Base-by-base conservation (phyloP, 2,113 vertebrate genomes). In the Xenopus laevis region DNA sequence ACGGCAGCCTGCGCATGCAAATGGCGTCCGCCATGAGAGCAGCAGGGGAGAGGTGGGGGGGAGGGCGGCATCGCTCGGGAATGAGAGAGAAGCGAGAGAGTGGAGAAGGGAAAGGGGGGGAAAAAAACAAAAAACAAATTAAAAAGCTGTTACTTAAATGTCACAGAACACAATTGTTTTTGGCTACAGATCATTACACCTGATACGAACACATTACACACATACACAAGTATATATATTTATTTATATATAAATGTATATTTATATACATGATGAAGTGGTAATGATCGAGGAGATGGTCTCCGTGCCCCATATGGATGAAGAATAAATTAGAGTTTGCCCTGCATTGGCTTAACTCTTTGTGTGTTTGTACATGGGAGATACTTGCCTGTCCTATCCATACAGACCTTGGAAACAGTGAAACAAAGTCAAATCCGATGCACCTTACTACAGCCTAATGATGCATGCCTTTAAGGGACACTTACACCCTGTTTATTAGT, bases 131-230 rank as follows among this genome's bases (percentile, higher is more conserved):
- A 96, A 90, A 95, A 96, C 96, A 98, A 98, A 98, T 98, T 98
- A 98, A 92, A 91, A 95, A 92, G 95, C 86, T 89, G 90, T 90
- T 92, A 91, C 93, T 96, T 94, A 98, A 98, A 98, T 98, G 96
- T 98, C 96, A 98, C 83, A 87, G 94, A 93, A 95, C 95, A 94
- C 96, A 86, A 96, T 96, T 96, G 95, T 94, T 91, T 92, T 92
- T 90, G 90, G 95, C 96, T 92, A 97, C 95, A 96, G 96, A 95
- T 96, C 96, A 98, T 98, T 98, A 98, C 96, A 96, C 93, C 90
- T 88, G 90, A 92, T 94, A 93, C 95, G 91, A 95, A 89, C 92
- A 89, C 93, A 95, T 93, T 94, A 77, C 59, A 69, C 60, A 77
- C 65, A 74, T 65, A 65, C 63, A 65, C 53, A 63, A 50, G 20